phyloP scores from a whole-genome alignment of 2,888 invertebrate genomes.

The Microctonus aethiopoides region DNA sequence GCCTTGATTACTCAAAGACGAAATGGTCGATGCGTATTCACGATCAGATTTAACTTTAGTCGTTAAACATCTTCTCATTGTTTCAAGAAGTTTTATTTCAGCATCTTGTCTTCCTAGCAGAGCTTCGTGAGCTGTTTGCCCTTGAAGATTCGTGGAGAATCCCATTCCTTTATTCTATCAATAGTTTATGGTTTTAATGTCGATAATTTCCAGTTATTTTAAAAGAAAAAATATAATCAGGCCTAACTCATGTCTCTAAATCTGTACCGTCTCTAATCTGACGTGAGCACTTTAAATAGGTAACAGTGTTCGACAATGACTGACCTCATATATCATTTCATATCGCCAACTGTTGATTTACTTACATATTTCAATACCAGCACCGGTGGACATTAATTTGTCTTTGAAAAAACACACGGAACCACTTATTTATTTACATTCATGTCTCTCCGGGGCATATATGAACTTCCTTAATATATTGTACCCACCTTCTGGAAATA shows the following conservation, averaged over 20 bases:
- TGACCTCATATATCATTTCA: slow-evolving; percentile 40
- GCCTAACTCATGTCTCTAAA: slow-evolving; percentile 41
- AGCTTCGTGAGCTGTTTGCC: slow-evolving; percentile 91
- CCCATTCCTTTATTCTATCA: slow-evolving; percentile 72
- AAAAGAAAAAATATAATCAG: slow-evolving; percentile 22
- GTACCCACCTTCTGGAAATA: slow-evolving; percentile 39
- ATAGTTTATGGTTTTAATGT: not conserved
- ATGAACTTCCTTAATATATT: slow-evolving; percentile 14
- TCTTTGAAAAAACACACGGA: not conserved
- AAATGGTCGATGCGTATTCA: slow-evolving; percentile 88
- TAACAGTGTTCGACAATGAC: slow-evolving; percentile 29
- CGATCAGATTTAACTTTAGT: slow-evolving; percentile 91
- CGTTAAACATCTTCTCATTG: slow-evolving; percentile 87
- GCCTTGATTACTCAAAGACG: slow-evolving; percentile 83
- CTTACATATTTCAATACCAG: slow-evolving; percentile 2
- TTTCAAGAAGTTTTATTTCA: slow-evolving; percentile 90
- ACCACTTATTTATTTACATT: not conserved
- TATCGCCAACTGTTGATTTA: not conserved
- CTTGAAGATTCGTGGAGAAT: slow-evolving; percentile 87
- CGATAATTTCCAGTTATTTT: not conserved
- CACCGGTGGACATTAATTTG: not conserved
- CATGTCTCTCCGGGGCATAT: slow-evolving; percentile 4
- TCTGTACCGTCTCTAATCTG: slow-evolving; percentile 39
- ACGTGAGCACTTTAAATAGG: slow-evolving; percentile 49
- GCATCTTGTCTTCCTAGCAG: slow-evolving; percentile 91